Percentiles rank a stretch among this genome's conserved stretches.
These are phyloP conservation scores for Epinotia ramella DNA, from an alignment of 2,888 invertebrate species.

Conservation along the genomic window DNA sequence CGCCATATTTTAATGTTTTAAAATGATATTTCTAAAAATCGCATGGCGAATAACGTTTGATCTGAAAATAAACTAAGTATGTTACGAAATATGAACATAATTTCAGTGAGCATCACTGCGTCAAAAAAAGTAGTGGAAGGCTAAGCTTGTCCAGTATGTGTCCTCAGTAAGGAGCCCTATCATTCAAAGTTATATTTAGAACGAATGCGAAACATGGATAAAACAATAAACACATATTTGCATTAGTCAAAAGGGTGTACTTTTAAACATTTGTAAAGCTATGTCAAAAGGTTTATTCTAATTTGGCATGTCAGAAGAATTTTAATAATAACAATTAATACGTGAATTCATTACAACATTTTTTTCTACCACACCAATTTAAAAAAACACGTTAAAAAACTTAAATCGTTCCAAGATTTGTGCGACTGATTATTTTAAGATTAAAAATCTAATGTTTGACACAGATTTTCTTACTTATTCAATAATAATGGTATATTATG, in stretches of 20 bases:
- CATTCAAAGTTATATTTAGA: background rate
- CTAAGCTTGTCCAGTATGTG: too few relatives aligned
- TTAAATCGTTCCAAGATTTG: constrained; percentile 3
- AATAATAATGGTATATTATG: background rate
- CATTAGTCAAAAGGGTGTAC: constrained; percentile 40
- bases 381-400: background rate
- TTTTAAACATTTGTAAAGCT: constrained; percentile 42
- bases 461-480: constrained; percentile 2
- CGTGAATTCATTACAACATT: background rate
- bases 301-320: constrained; percentile 37
- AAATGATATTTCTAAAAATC: too few relatives aligned
- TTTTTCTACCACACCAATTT: background rate
- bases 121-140: too few relatives aligned
- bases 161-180: too few relatives aligned
- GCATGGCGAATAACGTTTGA: too few relatives aligned
- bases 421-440: constrained; percentile 1
- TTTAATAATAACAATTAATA: constrained; percentile 7
- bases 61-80: too few relatives aligned
- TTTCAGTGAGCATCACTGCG: too few relatives aligned
- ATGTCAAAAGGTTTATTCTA: constrained; percentile 34
- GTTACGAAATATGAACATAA: too few relatives aligned
- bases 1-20: too few relatives aligned
- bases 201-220: background rate
- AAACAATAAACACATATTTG: constrained; percentile 35
- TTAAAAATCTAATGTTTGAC: constrained; percentile 3